Conservation (phyloP, 1,140 invertebrate species). For the Eueides isabella region DNA sequence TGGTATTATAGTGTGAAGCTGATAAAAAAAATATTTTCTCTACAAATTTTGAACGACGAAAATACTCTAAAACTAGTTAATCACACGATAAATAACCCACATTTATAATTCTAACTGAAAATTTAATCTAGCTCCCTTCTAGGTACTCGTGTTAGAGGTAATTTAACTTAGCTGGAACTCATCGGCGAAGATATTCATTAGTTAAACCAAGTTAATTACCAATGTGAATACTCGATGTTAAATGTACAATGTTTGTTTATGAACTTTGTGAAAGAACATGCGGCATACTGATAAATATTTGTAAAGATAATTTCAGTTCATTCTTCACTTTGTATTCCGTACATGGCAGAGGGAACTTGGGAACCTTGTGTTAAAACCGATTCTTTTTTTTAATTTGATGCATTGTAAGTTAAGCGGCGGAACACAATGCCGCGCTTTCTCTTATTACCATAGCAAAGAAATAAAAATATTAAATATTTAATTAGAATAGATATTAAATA, state of each 20-base stretch:
- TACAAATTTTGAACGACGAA: too few species aligned
- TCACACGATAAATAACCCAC: neutral
- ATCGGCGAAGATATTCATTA: neutral
- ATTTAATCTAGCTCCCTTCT: neutral
- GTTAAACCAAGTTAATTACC: neutral
- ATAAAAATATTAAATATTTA: too few species aligned
- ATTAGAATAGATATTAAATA: too few species aligned
- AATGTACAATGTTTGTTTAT: neutral
- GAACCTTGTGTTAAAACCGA: too few species aligned
- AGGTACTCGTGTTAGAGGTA: neutral
- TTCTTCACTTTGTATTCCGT: too few species aligned
- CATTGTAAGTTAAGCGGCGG: too few species aligned
- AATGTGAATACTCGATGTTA: neutral
- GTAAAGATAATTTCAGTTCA: neutral
- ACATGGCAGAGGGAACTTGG: too few species aligned
- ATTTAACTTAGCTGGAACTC: neutral
- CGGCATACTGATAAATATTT: neutral
- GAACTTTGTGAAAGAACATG: neutral
- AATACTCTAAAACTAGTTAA: neutral
- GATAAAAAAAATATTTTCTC: too few species aligned
- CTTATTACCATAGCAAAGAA: too few species aligned
- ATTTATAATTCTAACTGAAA: neutral
- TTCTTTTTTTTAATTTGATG: too few species aligned
- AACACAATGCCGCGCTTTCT: too few species aligned
- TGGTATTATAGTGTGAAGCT: neutral